phyloP scores from a whole-genome alignment of 2,888 invertebrate species.

The Ametastegia equiseti region DNA sequence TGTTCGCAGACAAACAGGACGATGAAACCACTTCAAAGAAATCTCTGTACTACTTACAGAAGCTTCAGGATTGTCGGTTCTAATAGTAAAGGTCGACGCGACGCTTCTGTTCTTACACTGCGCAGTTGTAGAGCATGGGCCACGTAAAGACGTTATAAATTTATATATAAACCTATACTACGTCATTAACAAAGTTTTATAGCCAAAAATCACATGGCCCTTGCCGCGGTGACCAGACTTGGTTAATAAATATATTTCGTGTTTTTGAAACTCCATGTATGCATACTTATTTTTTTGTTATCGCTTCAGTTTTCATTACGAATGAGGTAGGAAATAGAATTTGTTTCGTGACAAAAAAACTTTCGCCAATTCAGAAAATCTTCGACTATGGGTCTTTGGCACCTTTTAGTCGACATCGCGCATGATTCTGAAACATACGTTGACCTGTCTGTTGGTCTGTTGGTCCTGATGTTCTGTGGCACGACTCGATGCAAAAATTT shows the following conservation, averaged over 20 bases:
- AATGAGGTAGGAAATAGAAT: too few relatives aligned
- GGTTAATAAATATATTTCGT: neutral
- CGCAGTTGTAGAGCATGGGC: neutral
- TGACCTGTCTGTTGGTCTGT: too few relatives aligned
- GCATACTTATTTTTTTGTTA: neutral
- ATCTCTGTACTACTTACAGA: neutral
- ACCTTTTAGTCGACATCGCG: too few relatives aligned
- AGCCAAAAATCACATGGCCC: slow-evolving; percentile 12
- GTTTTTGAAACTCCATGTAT: neutral
- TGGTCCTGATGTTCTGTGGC: too few relatives aligned
- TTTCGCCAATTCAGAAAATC: too few relatives aligned
- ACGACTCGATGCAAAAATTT: too few relatives aligned
- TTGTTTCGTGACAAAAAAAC: too few relatives aligned
- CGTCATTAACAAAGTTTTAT: neutral
- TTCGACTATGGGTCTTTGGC: too few relatives aligned
- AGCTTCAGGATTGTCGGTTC: slow-evolving; percentile 20
- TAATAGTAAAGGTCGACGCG: too few relatives aligned
- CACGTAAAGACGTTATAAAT: slow-evolving; percentile 4
- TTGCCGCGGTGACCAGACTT: slow-evolving; percentile 12
- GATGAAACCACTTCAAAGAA: slow-evolving; percentile 63
- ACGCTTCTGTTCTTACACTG: neutral
- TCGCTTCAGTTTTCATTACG: neutral
- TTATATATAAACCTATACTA: neutral
- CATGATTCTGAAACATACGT: too few relatives aligned
- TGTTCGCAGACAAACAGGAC: slow-evolving; percentile 53